Percentiles rank a stretch among this genome's conserved stretches.
phyloP scores from a whole-genome alignment of 2,888 invertebrate genomes.

The Alcis repandata region DNA sequence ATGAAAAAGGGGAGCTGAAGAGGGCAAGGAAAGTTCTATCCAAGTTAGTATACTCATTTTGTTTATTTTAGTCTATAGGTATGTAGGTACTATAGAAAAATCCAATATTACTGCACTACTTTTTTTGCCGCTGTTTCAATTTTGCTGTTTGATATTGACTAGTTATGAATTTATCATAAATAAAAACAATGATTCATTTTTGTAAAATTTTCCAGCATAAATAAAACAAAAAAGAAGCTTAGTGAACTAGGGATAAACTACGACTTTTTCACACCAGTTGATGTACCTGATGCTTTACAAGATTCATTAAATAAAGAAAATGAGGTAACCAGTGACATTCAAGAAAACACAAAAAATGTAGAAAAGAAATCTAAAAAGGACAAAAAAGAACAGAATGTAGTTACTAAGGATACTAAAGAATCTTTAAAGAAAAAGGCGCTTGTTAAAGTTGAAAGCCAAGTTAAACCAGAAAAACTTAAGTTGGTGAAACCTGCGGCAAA shows the following conservation, averaged over 20 bases:
- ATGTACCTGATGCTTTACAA: conserved; percentile 72
- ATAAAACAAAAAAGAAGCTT: conserved; percentile 79
- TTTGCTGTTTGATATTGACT: neutral
- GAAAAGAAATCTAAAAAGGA: conserved; percentile 46
- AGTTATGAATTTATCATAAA: no score
- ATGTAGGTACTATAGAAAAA: no score
- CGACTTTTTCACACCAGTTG: conserved; percentile 81
- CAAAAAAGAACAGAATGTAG: conserved; percentile 20
- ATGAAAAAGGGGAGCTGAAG: conserved; percentile 68
- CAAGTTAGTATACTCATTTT: conserved; percentile 59
- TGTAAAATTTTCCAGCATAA: conserved; percentile 64
- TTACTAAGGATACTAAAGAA: conserved; percentile 30
- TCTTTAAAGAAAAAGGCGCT: conserved; percentile 21
- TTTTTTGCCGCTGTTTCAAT: no score
- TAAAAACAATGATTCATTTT: neutral
- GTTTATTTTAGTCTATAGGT: no score
- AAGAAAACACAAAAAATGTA: conserved; percentile 41
- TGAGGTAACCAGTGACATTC: conserved; percentile 39
- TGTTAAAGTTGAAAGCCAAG: conserved; percentile 8
- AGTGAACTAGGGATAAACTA: conserved; percentile 82
- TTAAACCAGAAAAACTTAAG: conserved; percentile 25
- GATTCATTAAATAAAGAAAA: conserved; percentile 46
- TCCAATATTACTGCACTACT: no score
- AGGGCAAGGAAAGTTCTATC: conserved; percentile 72
- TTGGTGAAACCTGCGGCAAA: conserved; percentile 32